Base-by-base conservation (phyloP, 1,140 invertebrate genomes). In the Venturia canescens region DNA sequence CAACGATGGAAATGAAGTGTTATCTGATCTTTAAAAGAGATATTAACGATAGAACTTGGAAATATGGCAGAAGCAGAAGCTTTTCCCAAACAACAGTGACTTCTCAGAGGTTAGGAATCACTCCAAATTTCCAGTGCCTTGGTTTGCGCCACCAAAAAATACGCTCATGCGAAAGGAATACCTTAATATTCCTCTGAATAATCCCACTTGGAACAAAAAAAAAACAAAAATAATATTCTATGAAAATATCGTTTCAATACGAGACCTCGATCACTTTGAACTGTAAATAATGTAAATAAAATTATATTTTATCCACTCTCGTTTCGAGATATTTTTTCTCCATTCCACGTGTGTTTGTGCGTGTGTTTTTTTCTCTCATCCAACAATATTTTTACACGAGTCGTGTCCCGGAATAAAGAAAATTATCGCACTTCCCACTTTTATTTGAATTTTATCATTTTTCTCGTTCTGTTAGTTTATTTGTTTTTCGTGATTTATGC, bases 271-370 rank as follows among this genome's bases (percentile, higher is more conserved):
- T 79, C 3, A 72, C 34, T 29, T 26, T 38, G 63, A 23, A 31
- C 57, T 88, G 85, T 87, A 88, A 83, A 88, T 88, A 88, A 66
- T 85, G 85, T 88, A 88, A 87, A 88, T 87, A 87, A 87, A 84
- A 81, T 44, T 82, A 5, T 80, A 63, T 18, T 31, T 77, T 66
- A 66, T 66, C 31, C 29, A 48, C 21, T 44, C 66, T 75, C 11
- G 60, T 27, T 6, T 66, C 23, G n/a, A 7, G 13, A 26, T 27
- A 29, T 66, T 4, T 27, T 66, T 66, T 4, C 27, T 27, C 23
- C 23, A 27, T 66, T 50, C 21, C n/a, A 44, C 38, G 63, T 72
- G 80, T 71, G 75, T 63, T n/a, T n/a, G n/a, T n/a, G n/a, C n/a
- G n/a, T n/a, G n/a, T n/a, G n/a, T n/a, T n/a, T 79, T 79, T 83